phyloP scores from a whole-genome alignment of 1,140 invertebrate genomes.

The Procambarus virginalis region DNA sequence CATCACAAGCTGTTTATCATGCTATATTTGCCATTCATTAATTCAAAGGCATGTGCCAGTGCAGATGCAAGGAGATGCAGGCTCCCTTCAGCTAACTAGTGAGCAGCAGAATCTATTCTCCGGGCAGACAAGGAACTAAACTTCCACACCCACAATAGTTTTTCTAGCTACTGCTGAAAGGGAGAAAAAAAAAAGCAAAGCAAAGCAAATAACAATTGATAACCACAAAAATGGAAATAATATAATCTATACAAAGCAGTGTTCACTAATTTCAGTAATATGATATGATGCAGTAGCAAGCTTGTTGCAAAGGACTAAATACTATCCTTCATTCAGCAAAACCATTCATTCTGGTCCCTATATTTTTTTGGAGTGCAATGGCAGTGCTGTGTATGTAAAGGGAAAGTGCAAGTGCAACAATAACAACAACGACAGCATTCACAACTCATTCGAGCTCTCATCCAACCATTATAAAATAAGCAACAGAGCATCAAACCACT shows the following conservation, averaged over 20 bases:
- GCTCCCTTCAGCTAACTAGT: not conserved
- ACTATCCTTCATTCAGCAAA: conserved; percentile 33
- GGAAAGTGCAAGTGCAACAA: conserved; percentile 40
- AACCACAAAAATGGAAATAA: not conserved
- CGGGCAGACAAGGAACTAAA: not conserved
- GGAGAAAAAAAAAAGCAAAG: not conserved
- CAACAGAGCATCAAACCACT: conserved; percentile 2
- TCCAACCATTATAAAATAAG: not conserved
- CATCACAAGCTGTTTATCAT: not conserved
- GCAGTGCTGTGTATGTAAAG: conserved; percentile 42
- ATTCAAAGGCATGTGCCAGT: not conserved
- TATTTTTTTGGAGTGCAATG: conserved; percentile 53
- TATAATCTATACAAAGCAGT: not conserved
- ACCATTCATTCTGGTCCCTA: conserved; percentile 48
- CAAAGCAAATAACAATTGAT: not conserved
- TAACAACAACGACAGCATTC: conserved; percentile 7
- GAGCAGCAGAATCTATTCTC: not conserved
- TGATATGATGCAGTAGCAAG: conserved; percentile 13
- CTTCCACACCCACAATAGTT: not conserved
- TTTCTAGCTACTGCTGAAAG: not conserved
- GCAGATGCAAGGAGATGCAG: not conserved
- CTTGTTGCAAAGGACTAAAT: not conserved
- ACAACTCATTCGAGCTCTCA: conserved; percentile 4
- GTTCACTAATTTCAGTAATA: not conserved
- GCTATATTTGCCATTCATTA: not conserved